Evolutionary conservation across 2,888 invertebrate species (phyloP), one percentile per base, ranked within the genome.

Genomic region (Lordiphosa andalusiaca): DNA sequence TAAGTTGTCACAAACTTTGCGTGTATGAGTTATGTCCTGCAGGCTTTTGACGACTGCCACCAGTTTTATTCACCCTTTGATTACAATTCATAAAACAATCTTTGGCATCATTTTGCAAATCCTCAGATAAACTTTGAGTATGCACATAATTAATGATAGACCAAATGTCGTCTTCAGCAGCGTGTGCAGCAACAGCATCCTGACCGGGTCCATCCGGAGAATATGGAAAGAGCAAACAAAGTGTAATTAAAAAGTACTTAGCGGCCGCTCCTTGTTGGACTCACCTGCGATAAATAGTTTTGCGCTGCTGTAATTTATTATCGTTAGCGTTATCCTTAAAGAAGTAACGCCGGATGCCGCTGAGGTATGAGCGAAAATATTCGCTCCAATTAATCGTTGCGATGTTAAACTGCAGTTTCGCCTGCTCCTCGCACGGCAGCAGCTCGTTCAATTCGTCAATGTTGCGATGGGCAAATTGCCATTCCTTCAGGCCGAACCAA

Each of bases 301-400:
- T 87, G 47, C 88, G 81, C 67, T 87, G 77, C 63, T 85, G 75
- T 77, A 87, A 83, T 85, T 87, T 84, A 58, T 75, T 75, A 73
- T 86, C 82, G 68, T 75, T 80, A 74, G 94, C 94, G 48, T 73
- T 86, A 78, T 95, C 95, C 85, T 94, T 94, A 69, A 94, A 90
- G 72, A 94, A 89, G 87, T 93, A 94, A 61, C 91, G 89, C 71
- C 94, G 91, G 53, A 94, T 91, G 38, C 95, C 95, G 74, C 91
- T 91, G 44, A 93, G 90, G 86, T 94, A 94, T 54, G 90, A 91
- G 65, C 91, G 90, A 80, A 94, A 92, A 86, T 93, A 95, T 48
- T 90, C 87, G 42, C 91, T 88, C 95, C 95, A 95, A 84, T 93
- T 90, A 61, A 95, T 91, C 50, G 91, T 90, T 33, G 89, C 90